Evolutionary conservation across 2,888 invertebrate genomes (phyloP).

Genomic region (Sesia bembeciformis): DNA sequence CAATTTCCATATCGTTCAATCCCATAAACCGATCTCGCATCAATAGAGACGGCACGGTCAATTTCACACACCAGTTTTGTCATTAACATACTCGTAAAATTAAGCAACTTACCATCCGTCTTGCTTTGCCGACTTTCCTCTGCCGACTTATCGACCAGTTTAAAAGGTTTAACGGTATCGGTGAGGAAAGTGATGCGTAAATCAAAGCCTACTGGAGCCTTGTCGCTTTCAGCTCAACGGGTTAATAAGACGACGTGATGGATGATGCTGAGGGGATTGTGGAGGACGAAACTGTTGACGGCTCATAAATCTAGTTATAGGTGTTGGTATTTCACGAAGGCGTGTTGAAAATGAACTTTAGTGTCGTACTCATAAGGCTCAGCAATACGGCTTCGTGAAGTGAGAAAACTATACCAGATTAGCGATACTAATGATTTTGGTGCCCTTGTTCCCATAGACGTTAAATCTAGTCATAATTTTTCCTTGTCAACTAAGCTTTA

Average conservation of each 20-base stretch:
- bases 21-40: background rate
- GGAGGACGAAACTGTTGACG: slow-evolving; percentile 14
- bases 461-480: no score
- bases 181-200: slow-evolving; percentile 60
- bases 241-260: slow-evolving; percentile 30
- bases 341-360: background rate
- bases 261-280: slow-evolving; percentile 20
- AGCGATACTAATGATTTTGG: no score
- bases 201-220: slow-evolving; percentile 37
- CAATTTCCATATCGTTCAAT: background rate
- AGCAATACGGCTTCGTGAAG: no score
- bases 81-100: slow-evolving; percentile 42
- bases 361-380: background rate
- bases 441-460: no score
- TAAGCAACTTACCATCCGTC: slow-evolving; percentile 48
- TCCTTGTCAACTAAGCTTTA: no score
- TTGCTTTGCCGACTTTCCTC: slow-evolving; percentile 54
- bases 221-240: slow-evolving; percentile 32
- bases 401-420: no score
- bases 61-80: slow-evolving; percentile 45
- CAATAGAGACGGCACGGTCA: slow-evolving; percentile 23
- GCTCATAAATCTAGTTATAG: slow-evolving; percentile 12
- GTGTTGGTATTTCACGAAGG: background rate
- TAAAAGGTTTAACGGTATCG: slow-evolving; percentile 60
- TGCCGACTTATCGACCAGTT: slow-evolving; percentile 38